Percentiles rank a stretch among this genome's conserved stretches.
Conservation (phyloP, 1,140 invertebrate genomes). For the Liolophura sinensis region DNA sequence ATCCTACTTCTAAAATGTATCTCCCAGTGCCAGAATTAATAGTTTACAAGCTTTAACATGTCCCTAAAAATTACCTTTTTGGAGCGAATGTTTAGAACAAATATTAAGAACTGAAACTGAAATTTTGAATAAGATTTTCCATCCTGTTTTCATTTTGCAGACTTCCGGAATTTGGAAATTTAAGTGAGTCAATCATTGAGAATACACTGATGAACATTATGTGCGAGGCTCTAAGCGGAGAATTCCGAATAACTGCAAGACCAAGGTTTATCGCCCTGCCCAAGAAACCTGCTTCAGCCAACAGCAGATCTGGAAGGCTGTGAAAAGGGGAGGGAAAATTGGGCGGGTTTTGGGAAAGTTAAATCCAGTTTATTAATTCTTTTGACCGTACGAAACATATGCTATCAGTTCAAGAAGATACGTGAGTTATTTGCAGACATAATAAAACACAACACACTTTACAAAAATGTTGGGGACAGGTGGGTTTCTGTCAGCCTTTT, state of each 20-base stretch:
- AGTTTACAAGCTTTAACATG: background rate
- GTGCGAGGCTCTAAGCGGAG: constrained; percentile 50
- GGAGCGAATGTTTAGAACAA: constrained; percentile 1
- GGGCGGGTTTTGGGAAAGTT: too few relatives aligned
- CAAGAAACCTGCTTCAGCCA: constrained; percentile 30
- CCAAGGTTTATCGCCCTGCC: constrained; percentile 56
- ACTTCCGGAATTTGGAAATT: constrained; percentile 47
- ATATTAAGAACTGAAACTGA: background rate
- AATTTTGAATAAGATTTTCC: constrained; percentile 5
- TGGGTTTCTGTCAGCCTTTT: too few relatives aligned
- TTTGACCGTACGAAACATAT: too few relatives aligned
- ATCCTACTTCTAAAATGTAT: background rate
- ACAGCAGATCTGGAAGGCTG: constrained; percentile 6
- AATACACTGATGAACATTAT: constrained; percentile 56
- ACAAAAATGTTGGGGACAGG: too few relatives aligned
- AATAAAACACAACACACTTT: too few relatives aligned
- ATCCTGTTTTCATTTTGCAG: constrained; percentile 29
- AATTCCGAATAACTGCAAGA: constrained; percentile 56
- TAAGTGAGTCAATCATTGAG: constrained; percentile 50
- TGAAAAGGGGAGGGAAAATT: constrained; percentile 2
- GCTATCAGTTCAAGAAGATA: too few relatives aligned
- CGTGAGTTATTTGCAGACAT: too few relatives aligned
- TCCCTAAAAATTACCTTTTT: background rate
- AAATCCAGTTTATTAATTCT: too few relatives aligned
- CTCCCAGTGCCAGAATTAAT: background rate